Conservation (phyloP, 2,888 invertebrate genomes). For the Apomyelois bistriatella region DNA sequence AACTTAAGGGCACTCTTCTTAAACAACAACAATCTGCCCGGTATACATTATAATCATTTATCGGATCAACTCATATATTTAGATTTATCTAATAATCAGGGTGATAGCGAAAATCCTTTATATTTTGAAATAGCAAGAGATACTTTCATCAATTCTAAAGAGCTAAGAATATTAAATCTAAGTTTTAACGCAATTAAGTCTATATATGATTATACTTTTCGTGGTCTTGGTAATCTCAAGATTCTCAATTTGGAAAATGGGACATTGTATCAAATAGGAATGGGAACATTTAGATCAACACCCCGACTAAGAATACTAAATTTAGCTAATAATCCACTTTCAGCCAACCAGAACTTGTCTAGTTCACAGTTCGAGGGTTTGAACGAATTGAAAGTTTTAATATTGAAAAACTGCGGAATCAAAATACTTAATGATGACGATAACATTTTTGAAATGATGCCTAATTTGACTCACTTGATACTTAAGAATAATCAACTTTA, state of each 20-base stretch:
- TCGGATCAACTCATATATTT: conserved; percentile 66
- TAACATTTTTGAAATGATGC: conserved; percentile 73
- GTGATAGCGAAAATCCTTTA: conserved; percentile 53
- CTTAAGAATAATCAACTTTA: conserved; percentile 71
- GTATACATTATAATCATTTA: conserved; percentile 71
- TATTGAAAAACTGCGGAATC: conserved; percentile 74
- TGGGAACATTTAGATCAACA: conserved; percentile 64
- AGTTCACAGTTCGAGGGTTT: conserved; percentile 68
- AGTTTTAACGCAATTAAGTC: conserved; percentile 76
- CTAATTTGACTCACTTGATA: conserved; percentile 69
- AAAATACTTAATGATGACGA: conserved; percentile 57
- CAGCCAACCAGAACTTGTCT: conserved; percentile 58
- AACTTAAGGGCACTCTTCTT: conserved; percentile 72
- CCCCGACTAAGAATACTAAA: conserved; percentile 68
- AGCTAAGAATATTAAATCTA: conserved; percentile 71
- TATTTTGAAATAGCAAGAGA: conserved; percentile 73
- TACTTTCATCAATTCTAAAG: conserved; percentile 69
- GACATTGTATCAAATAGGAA: conserved; percentile 69
- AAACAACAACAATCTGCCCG: conserved; percentile 74
- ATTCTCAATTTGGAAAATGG: conserved; percentile 75
- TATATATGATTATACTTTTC: conserved; percentile 71
- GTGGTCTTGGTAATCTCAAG: conserved; percentile 67
- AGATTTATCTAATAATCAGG: conserved; percentile 76
- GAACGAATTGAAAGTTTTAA: conserved; percentile 65
- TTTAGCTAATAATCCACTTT: conserved; percentile 76